A percentile compares a stretch with the other conserved stretches of the same genome.
phyloP scores from a whole-genome alignment of 1,140 invertebrate species.

The Drosophila santomea region DNA sequence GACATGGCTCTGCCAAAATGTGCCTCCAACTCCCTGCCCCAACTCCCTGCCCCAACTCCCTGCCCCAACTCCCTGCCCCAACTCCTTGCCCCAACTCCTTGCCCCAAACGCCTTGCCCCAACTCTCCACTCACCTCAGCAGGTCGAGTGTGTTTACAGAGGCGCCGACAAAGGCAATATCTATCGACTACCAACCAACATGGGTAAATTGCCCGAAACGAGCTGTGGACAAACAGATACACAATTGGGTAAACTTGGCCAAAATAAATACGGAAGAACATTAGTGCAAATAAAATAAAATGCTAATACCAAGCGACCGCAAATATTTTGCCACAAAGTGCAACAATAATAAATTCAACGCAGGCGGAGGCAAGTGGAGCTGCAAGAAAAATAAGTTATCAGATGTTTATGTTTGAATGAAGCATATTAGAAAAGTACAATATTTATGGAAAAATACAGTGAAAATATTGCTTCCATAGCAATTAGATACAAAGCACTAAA shows the following conservation, averaged over 20 bases:
- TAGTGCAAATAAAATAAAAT: constrained; percentile 67
- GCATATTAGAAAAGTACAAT: background rate
- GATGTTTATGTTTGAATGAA: background rate
- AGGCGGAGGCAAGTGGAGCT: constrained; percentile 22
- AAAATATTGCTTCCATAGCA: too few species aligned
- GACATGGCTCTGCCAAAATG: constrained; percentile 26
- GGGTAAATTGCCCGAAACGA: constrained; percentile 34
- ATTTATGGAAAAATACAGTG: background rate
- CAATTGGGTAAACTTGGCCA: constrained; percentile 48
- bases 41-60: background rate
- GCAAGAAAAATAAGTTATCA: constrained; percentile 24
- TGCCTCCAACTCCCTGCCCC: background rate
- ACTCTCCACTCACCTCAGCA: background rate
- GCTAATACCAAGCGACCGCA: constrained; percentile 51
- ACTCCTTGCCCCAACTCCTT: background rate
- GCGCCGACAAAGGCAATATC: constrained; percentile 41
- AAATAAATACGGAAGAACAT: constrained; percentile 40
- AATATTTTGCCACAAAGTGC: constrained; percentile 61
- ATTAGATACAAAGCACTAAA: too few species aligned
- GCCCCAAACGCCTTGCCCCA: too few species aligned
- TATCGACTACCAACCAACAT: constrained; percentile 28
- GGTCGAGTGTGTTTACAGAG: constrained; percentile 45
- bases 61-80: background rate
- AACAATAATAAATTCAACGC: constrained; percentile 59
- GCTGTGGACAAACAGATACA: constrained; percentile 53